A percentile compares a stretch with the other conserved stretches of the same genome.
Evolutionary conservation across 1,140 invertebrate genomes (phyloP).

Genomic region (Triops longicaudatus): DNA sequence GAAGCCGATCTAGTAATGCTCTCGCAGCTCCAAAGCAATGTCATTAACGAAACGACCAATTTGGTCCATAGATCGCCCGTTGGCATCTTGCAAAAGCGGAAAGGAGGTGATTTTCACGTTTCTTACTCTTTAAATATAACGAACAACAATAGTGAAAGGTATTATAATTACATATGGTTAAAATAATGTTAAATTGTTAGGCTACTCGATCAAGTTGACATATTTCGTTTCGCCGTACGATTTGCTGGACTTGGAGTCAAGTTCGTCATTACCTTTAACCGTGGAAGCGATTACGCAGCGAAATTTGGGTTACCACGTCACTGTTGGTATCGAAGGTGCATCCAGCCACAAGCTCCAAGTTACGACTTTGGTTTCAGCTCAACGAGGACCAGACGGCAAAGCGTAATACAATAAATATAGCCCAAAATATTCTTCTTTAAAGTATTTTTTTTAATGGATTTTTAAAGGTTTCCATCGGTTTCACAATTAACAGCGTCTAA

Average conservation of each 20-base stretch:
- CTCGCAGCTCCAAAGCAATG: slow-evolving; percentile 67
- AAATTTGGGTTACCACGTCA: slow-evolving; percentile 74
- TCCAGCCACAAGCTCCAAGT: slow-evolving; percentile 76
- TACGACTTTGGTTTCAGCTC: slow-evolving; percentile 65
- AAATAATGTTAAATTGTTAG: slow-evolving; percentile 31
- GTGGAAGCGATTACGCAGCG: slow-evolving; percentile 59
- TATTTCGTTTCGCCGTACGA: slow-evolving; percentile 95
- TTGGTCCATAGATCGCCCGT: slow-evolving; percentile 83
- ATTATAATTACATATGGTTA: too few relatives aligned
- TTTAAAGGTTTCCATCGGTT: slow-evolving; percentile 60
- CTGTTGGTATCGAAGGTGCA: slow-evolving; percentile 82
- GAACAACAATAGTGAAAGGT: too few relatives aligned
- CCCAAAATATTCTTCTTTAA: slow-evolving; percentile 27
- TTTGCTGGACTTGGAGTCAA: slow-evolving; percentile 64
- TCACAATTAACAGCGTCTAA: slow-evolving; percentile 68
- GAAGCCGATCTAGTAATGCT: slow-evolving; percentile 82
- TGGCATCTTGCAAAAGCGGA: slow-evolving; percentile 51
- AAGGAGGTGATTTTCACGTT: slow-evolving; percentile 39
- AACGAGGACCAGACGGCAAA: slow-evolving; percentile 61
- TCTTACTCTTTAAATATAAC: too few relatives aligned
- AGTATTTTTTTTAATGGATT: slow-evolving; percentile 25
- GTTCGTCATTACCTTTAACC: slow-evolving; percentile 62
- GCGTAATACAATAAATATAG: slow-evolving; percentile 45
- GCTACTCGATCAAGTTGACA: slow-evolving; percentile 56
- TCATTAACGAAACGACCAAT: slow-evolving; percentile 71